Evolutionary conservation across 2,797 vertebrate genomes (phyloP).

Genomic region (Rhinella marina): DNA sequence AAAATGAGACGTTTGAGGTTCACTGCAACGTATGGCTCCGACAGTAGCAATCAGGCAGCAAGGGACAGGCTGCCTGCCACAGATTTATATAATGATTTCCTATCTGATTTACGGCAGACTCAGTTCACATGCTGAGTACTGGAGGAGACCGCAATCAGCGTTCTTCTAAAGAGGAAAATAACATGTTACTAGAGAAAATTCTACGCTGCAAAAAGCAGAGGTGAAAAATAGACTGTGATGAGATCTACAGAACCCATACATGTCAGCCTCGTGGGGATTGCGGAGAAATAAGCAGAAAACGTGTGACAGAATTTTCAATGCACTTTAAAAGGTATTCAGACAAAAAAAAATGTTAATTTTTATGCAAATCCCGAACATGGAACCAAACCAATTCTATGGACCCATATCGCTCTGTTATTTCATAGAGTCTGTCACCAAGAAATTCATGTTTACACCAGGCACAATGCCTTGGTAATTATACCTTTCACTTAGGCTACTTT

Average conservation of each 20-base stretch:
- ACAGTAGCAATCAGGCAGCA: slow-evolving; percentile 48
- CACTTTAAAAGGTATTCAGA: neutral
- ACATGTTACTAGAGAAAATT: slow-evolving; percentile 47
- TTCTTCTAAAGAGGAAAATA: slow-evolving; percentile 57
- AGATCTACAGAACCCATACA: neutral
- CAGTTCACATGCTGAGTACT: slow-evolving; percentile 47
- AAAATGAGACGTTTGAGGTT: slow-evolving; percentile 35
- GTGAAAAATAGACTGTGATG: slow-evolving; percentile 1
- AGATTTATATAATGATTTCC: slow-evolving; percentile 51
- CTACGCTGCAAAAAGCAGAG: neutral
- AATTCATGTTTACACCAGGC: no score
- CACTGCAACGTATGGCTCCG: slow-evolving; percentile 36
- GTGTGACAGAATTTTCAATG: neutral
- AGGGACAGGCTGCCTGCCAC: slow-evolving; percentile 30
- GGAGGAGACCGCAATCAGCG: slow-evolving; percentile 44
- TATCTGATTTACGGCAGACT: slow-evolving; percentile 52
- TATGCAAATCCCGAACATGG: neutral
- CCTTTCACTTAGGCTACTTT: no score
- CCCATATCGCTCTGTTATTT: no score
- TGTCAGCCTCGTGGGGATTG: neutral
- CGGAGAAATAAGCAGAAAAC: neutral
- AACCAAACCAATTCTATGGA: no score
- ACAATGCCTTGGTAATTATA: no score
- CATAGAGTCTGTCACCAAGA: no score
- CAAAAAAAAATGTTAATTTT: neutral